A percentile compares a stretch with the other conserved stretches of the same genome.
These are phyloP conservation scores for Porites lutea DNA, from an alignment of 64 coral and sea anemone species.

Conservation along the genomic window DNA sequence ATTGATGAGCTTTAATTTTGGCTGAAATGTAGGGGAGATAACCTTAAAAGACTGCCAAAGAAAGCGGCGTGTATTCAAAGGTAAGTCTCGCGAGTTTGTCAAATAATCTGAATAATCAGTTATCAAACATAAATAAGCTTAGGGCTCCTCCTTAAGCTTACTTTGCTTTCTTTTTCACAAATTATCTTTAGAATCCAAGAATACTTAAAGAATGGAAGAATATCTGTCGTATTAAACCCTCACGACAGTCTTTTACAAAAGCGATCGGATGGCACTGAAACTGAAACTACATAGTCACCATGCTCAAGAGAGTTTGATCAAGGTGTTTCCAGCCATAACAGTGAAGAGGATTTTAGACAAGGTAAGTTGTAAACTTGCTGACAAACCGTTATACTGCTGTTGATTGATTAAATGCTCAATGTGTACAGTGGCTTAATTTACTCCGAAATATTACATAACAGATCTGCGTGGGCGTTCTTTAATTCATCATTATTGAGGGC, in stretches of 20 bases:
- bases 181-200: not conserved
- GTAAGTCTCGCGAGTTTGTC: not conserved
- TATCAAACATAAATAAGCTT: not conserved
- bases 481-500: too few species aligned
- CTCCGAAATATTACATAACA: too few species aligned
- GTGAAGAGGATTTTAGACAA: too few species aligned
- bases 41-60: not conserved
- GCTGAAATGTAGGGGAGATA: slow-evolving; percentile 22
- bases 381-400: too few species aligned
- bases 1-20: slow-evolving; percentile 21
- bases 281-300: not conserved
- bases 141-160: not conserved
- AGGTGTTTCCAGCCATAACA: too few species aligned
- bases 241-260: not conserved
- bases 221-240: not conserved
- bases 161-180: too few species aligned
- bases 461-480: too few species aligned
- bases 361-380: too few species aligned
- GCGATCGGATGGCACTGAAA: too few species aligned
- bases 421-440: too few species aligned
- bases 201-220: not conserved
- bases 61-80: not conserved
- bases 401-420: too few species aligned
- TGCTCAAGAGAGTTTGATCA: not conserved
- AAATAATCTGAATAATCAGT: not conserved